These are phyloP conservation scores for Drosophila bocqueti DNA, from an alignment of 1,140 invertebrate genomes.

Conservation along the genomic window DNA sequence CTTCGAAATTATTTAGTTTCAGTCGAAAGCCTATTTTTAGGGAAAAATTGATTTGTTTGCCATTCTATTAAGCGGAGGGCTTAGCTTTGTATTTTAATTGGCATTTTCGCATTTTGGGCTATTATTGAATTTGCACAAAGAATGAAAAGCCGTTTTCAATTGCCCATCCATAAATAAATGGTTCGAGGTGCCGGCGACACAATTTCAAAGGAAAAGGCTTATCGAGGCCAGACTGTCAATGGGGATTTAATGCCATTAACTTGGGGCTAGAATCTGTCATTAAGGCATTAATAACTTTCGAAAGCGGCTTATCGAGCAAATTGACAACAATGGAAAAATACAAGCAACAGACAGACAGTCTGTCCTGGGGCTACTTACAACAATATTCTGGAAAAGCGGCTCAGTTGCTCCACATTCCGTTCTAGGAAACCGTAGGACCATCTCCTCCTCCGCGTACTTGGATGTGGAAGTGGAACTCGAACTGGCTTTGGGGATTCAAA, in stretches of 20 bases:
- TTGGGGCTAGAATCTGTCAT: conserved; percentile 51
- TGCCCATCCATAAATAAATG: neutral
- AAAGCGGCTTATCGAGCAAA: conserved; percentile 71
- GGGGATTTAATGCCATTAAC: conserved; percentile 24
- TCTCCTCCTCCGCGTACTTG: neutral
- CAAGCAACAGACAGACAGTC: conserved; percentile 8
- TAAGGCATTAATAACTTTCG: conserved; percentile 58
- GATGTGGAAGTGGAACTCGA: neutral
- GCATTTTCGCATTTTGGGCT: neutral
- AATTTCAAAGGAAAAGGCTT: conserved; percentile 49
- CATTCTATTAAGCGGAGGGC: neutral
- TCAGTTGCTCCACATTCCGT: neutral
- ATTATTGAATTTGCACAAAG: conserved; percentile 1
- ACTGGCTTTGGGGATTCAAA: neutral
- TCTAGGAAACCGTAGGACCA: neutral
- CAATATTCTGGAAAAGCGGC: conserved; percentile 21
- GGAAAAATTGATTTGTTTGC: neutral
- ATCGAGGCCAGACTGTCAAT: conserved; percentile 28
- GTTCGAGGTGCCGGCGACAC: neutral
- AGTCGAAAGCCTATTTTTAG: neutral
- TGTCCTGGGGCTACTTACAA: conserved; percentile 22
- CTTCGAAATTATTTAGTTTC: neutral
- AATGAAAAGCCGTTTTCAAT: conserved; percentile 30
- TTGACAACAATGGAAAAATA: conserved; percentile 45
- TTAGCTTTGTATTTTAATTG: conserved; percentile 17